phyloP scores from a whole-genome alignment of 2,888 invertebrate species.

The Elysia crispata region DNA sequence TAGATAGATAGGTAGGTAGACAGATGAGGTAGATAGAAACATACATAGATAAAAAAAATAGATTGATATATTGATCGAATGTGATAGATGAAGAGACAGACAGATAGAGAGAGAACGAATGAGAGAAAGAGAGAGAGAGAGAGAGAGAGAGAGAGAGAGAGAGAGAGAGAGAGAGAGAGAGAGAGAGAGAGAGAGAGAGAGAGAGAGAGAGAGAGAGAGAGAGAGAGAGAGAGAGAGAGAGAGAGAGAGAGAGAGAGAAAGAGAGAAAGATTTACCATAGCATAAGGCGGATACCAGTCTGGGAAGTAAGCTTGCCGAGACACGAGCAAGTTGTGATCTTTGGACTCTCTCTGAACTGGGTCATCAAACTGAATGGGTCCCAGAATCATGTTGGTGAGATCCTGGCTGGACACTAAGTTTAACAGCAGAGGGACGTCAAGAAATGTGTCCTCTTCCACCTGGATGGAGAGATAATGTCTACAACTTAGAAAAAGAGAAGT shows the following conservation, averaged over 20 bases:
- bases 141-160: neutral
- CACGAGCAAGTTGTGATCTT: constrained; percentile 43
- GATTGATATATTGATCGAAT: no score
- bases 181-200: neutral
- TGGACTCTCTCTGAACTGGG: constrained; percentile 47
- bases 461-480: no score
- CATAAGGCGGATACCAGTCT: constrained; percentile 59
- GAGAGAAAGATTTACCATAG: constrained; percentile 20
- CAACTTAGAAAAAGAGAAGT: no score
- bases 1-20: constrained; percentile 1
- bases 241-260: neutral
- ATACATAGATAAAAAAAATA: no score
- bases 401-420: constrained; percentile 31
- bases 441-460: constrained; percentile 46
- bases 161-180: neutral
- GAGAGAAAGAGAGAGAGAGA: neutral
- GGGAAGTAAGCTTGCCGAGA: constrained; percentile 53
- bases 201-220: no score
- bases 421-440: constrained; percentile 41
- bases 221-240: no score
- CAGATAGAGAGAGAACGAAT: no score
- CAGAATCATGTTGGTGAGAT: constrained; percentile 48
- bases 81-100: no score
- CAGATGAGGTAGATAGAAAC: neutral
- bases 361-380: constrained; percentile 55